phyloP scores from a whole-genome alignment of 1,140 invertebrate genomes.

The Acromyrmex echinatior region DNA sequence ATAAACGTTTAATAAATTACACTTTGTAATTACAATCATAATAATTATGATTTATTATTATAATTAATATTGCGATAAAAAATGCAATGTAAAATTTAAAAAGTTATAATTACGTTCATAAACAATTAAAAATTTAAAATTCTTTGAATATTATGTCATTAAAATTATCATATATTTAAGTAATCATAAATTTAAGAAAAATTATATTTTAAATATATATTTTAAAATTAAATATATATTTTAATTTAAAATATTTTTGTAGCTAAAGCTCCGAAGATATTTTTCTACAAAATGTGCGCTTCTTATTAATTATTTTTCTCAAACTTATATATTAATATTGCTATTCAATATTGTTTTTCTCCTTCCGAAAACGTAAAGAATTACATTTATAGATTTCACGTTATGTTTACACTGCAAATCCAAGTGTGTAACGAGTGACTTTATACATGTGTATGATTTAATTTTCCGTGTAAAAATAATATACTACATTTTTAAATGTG shows the following conservation, averaged over 20 bases:
- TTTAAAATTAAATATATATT: background rate
- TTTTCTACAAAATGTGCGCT: background rate
- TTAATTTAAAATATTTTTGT: background rate
- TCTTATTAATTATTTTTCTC: conserved; percentile 7
- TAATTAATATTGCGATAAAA: conserved; percentile 12
- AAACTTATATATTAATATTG: background rate
- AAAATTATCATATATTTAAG: no score
- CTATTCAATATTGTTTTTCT: background rate
- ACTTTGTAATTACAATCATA: background rate
- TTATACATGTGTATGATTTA: no score
- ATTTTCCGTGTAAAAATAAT: no score
- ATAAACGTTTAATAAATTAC: conserved; percentile 7
- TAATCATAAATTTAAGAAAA: no score
- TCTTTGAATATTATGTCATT: background rate
- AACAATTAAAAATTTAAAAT: background rate
- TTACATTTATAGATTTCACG: background rate
- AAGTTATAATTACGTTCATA: background rate
- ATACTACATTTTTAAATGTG: no score
- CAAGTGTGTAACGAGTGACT: no score
- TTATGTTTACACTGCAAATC: background rate
- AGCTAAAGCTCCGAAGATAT: background rate
- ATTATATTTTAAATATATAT: no score
- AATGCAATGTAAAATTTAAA: conserved; percentile 2
- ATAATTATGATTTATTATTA: background rate
- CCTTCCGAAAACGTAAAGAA: background rate